Conservation (phyloP, 2,888 invertebrate species). For the Amblyteles armatorius region DNA sequence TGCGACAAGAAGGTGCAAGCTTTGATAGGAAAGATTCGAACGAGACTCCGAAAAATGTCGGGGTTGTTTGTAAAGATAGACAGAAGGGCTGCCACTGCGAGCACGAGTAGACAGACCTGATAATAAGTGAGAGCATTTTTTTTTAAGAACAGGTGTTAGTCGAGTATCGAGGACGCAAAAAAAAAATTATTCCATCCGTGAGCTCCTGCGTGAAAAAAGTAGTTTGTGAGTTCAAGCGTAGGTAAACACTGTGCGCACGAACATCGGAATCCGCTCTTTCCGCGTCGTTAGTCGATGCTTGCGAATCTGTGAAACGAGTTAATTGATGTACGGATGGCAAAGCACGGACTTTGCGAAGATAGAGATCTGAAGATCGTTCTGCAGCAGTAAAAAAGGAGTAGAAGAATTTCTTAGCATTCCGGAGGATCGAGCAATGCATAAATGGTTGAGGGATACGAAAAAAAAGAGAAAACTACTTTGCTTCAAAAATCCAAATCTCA, state of each 20-base stretch:
- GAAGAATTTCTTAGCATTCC: neutral
- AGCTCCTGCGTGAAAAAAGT: constrained; percentile 5
- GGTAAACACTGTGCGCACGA: constrained; percentile 33
- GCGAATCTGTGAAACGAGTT: constrained; percentile 22
- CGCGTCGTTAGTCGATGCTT: constrained; percentile 10
- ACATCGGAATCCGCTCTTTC: constrained; percentile 31
- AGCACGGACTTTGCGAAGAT: neutral
- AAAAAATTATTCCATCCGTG: constrained; percentile 19
- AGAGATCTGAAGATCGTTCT: constrained; percentile 11
- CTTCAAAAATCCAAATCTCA: neutral
- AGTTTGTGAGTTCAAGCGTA: constrained; percentile 21
- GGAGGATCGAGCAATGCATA: constrained; percentile 17
- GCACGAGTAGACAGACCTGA: constrained; percentile 46
- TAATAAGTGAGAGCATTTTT: constrained; percentile 7
- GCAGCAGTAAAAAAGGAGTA: neutral
- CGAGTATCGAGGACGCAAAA: neutral
- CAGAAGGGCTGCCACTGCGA: constrained; percentile 43
- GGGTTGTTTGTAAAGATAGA: constrained; percentile 4
- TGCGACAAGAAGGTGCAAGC: constrained; percentile 47
- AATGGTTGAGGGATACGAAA: neutral
- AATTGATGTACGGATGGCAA: constrained; percentile 23
- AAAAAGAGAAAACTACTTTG: neutral
- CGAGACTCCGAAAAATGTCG: constrained; percentile 20
- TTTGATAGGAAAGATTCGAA: constrained; percentile 42
- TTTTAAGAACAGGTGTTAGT: constrained; percentile 23